phyloP scores from a whole-genome alignment of 2,113 vertebrate genomes.

The Proterorhinus semilunaris region DNA sequence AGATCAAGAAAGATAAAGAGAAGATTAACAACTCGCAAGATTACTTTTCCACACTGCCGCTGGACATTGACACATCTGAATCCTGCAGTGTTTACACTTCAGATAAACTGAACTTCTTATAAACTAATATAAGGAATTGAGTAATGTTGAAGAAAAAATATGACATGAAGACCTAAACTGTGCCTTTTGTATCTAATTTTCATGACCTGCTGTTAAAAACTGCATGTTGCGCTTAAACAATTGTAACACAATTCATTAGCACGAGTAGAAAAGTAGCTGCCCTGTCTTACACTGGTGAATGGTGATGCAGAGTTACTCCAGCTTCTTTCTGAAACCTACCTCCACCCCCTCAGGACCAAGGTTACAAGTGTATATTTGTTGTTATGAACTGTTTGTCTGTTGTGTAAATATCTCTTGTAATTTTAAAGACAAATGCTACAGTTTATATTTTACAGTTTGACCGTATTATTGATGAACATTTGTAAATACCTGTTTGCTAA shows the following conservation, averaged over 20 bases:
- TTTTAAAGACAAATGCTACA: slow-evolving; percentile 16
- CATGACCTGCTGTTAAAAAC: slow-evolving; percentile 17
- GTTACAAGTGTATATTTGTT: slow-evolving; percentile 47
- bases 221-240: slow-evolving; percentile 36
- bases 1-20: slow-evolving; percentile 56
- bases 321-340: slow-evolving; percentile 60
- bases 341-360: slow-evolving; percentile 69
- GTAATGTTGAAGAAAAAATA: slow-evolving; percentile 1
- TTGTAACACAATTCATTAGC: slow-evolving; percentile 9
- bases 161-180: slow-evolving; percentile 30
- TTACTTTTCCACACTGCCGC: slow-evolving; percentile 62
- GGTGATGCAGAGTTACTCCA: slow-evolving; percentile 33
- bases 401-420: slow-evolving; percentile 18
- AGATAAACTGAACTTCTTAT: slow-evolving; percentile 71
- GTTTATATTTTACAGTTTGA: neutral
- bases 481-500: slow-evolving; percentile 16
- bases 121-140: slow-evolving; percentile 13
- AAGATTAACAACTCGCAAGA: slow-evolving; percentile 33
- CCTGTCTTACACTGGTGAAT: slow-evolving; percentile 32
- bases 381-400: slow-evolving; percentile 21
- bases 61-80: slow-evolving; percentile 60
- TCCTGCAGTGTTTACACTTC: slow-evolving; percentile 70
- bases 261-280: slow-evolving; percentile 34
- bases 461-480: neutral
- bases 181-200: slow-evolving; percentile 51